phyloP scores from a whole-genome alignment of 2,113 vertebrate genomes.

The Eidolon helvum region DNA sequence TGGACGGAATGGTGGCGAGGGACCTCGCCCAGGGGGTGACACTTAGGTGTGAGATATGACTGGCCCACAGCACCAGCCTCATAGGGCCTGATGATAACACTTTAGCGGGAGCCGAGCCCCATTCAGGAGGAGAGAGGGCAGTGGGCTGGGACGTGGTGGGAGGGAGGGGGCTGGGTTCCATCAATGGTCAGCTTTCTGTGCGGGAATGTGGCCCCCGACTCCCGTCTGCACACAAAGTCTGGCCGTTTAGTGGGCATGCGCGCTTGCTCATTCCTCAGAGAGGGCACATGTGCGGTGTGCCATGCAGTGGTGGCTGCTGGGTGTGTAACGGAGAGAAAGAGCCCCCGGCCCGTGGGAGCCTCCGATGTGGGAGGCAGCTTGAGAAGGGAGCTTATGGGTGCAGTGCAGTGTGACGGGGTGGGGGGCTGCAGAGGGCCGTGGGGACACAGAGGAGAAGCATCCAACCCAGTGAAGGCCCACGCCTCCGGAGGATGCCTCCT shows the following conservation, averaged over 20 bases:
- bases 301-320: background rate
- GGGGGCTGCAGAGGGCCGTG: background rate
- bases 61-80: background rate
- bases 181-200: rapidly evolving
- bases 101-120: background rate
- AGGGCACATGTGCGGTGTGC: background rate
- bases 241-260: too few relatives aligned
- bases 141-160: rapidly evolving
- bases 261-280: too few relatives aligned
- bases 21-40: too few relatives aligned
- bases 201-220: rapidly evolving
- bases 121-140: background rate
- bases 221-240: too few relatives aligned
- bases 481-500: background rate
- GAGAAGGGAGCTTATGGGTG: background rate
- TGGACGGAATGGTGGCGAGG: background rate
- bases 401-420: too few relatives aligned
- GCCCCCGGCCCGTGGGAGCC: background rate
- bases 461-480: background rate
- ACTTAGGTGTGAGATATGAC: too few relatives aligned
- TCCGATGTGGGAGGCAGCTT: background rate
- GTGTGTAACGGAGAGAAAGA: background rate
- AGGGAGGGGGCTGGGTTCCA: background rate
- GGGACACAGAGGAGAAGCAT: background rate
- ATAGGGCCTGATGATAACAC: rapidly evolving